These are phyloP conservation scores for Entomobrya multifasciata DNA, from an alignment of 2,888 invertebrate species.

Conservation along the genomic window DNA sequence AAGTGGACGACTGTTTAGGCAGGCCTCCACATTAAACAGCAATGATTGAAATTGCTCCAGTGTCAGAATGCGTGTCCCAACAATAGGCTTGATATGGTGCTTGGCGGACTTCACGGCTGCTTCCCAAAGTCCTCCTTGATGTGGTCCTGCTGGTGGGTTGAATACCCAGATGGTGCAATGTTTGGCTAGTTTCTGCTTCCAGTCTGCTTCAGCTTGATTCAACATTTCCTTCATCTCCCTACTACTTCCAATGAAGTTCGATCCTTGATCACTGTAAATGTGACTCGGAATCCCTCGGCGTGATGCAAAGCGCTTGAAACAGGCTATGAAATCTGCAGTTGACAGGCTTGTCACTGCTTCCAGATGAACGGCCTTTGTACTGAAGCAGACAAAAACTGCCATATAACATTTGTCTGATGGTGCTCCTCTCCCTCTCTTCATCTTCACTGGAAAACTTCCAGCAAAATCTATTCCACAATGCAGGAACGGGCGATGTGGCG, in stretches of 20 bases:
- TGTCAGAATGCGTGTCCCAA: conserved; percentile 75
- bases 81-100: conserved; percentile 78
- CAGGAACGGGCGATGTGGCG: neutral
- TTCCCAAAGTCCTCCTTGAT: conserved; percentile 81
- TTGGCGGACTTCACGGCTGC: conserved; percentile 80
- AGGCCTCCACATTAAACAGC: conserved; percentile 80
- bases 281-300: conserved; percentile 11
- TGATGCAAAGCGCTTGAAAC: neutral
- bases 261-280: conserved; percentile 18
- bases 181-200: neutral
- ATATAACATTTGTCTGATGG: neutral
- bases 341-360: neutral
- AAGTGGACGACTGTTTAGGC: conserved; percentile 80
- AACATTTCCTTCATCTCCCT: neutral
- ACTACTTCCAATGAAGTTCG: conserved; percentile 16
- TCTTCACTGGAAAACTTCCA: conserved; percentile 27
- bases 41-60: conserved; percentile 80
- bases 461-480: conserved; percentile 31
- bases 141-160: conserved; percentile 80
- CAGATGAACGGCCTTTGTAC: conserved; percentile 10
- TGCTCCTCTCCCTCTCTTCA: neutral
- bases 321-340: conserved; percentile 55
- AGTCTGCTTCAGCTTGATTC: neutral
- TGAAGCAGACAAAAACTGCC: conserved; percentile 10
- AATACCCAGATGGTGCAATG: conserved; percentile 80